These are phyloP conservation scores for Forpus xanthops DNA, from an alignment of 2,797 vertebrate species.

Conservation along the genomic window DNA sequence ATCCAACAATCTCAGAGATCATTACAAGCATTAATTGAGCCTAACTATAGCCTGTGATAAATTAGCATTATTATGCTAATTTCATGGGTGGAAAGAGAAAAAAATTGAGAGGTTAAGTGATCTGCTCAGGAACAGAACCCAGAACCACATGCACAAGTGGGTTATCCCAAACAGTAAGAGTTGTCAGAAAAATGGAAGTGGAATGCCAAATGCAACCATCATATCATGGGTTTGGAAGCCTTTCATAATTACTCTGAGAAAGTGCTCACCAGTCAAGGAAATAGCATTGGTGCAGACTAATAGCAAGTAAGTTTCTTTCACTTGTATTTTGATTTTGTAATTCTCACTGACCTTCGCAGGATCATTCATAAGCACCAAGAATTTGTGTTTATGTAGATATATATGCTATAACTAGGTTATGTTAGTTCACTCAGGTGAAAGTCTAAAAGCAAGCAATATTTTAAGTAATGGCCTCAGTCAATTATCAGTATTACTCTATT, in stretches of 20 bases:
- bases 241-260: not conserved
- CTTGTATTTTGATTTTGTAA: not conserved
- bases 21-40: slow-evolving; percentile 50
- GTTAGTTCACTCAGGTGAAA: not conserved
- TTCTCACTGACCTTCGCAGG: not conserved
- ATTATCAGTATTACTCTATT: not conserved
- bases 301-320: not conserved
- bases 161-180: not conserved
- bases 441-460: not conserved
- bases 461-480: not conserved
- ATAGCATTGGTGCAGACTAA: not conserved
- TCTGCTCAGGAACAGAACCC: slow-evolving; percentile 2
- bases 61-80: slow-evolving; percentile 49
- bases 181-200: not conserved
- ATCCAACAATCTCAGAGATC: slow-evolving; percentile 37
- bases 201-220: not conserved
- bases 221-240: not conserved
- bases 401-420: not conserved
- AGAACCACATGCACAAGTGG: not conserved
- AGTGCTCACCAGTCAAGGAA: not conserved
- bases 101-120: slow-evolving; percentile 17
- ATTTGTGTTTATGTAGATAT: not conserved
- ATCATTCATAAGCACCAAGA: not conserved
- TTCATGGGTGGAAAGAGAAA: slow-evolving; percentile 26
- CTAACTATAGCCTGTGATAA: slow-evolving; percentile 41